These are phyloP conservation scores for Tinamus guttatus DNA, from an alignment of 2,113 vertebrate genomes.

Conservation along the genomic window DNA sequence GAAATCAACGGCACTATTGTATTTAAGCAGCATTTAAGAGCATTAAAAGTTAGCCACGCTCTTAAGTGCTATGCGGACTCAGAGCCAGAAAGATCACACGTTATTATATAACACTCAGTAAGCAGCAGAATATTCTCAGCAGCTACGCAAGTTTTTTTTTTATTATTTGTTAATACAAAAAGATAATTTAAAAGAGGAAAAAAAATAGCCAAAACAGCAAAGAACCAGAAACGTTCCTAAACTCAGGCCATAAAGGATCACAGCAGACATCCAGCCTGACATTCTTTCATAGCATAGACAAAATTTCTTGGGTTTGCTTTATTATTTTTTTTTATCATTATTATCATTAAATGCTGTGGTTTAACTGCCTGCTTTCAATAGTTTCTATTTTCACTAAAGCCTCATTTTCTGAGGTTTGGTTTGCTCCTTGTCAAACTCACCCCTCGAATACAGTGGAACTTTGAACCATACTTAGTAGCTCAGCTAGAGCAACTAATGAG, in stretches of 20 bases:
- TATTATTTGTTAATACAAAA: background rate
- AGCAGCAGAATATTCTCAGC: slow-evolving; percentile 1
- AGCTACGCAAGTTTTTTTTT: background rate
- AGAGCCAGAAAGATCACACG: background rate
- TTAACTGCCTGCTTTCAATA: background rate
- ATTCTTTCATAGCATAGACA: background rate
- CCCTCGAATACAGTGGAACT: background rate
- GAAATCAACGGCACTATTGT: background rate
- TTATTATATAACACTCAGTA: background rate
- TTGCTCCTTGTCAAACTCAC: background rate
- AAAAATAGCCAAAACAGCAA: background rate
- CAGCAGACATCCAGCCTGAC: background rate
- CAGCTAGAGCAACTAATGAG: slow-evolving; percentile 50
- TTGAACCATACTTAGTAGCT: slow-evolving; percentile 53
- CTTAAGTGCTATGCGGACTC: background rate
- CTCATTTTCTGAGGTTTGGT: background rate
- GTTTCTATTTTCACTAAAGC: background rate
- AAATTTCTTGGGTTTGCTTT: background rate
- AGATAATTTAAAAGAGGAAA: background rate
- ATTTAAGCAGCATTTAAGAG: background rate
- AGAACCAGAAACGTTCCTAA: background rate
- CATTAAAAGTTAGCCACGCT: background rate
- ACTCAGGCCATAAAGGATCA: background rate
- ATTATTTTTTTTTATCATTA: background rate
- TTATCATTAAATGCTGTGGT: background rate